Base-by-base conservation (phyloP, 37 sponge, comb jelly and placozoan genomes). In the Diacarnus erythraeanus region DNA sequence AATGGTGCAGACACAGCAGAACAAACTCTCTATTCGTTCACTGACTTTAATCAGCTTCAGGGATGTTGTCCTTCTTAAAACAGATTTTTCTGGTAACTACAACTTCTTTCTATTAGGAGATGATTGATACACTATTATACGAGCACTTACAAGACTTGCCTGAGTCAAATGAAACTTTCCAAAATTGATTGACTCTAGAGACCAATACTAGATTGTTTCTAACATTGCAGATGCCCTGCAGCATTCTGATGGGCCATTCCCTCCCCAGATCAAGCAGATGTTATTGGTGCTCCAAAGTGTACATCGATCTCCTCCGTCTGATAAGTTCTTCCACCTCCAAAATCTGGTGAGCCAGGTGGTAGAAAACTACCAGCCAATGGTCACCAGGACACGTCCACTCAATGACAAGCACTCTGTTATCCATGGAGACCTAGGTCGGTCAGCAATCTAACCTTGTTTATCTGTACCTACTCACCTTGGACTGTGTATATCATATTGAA, bases 241-340 rank as follows among this genome's bases (percentile, higher is more conserved):
- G 61, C 41, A 37, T 33, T 64, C 0, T 40, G 17, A 22, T 40
- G 38, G 23, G 9, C 35, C 44, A 25, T 25, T 87, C 18, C 77
- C 80, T 2, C 88, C 87, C 31, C 72, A 87, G 44, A 84, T 94
- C 23, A 64, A 71, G 57, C 94, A 94, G 61, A 94, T 94, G 94
- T 66, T 94, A 33, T 84, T 94, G 33, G 91, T 94, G 27, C 69
- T 94, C 2, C 91, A 89, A 78, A 82, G 83, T 69, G 83, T 88
- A 40, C 76, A 69, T 33, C 75, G 59, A 1, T 47, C 78, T 2
- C 83, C 87, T 1, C 75, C 87, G 15, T 34, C 75, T 30, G 80
- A 83, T 0, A 54, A 79, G 57, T 86, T 69, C 63, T 82, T 42
- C 38, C 0, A 27, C 42, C 58, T 91, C 3, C 51, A 71, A 57